Percentiles rank a stretch among this genome's conserved stretches.
Conservation (phyloP, 2,888 invertebrate genomes). For the Sepiola atlantica region DNA sequence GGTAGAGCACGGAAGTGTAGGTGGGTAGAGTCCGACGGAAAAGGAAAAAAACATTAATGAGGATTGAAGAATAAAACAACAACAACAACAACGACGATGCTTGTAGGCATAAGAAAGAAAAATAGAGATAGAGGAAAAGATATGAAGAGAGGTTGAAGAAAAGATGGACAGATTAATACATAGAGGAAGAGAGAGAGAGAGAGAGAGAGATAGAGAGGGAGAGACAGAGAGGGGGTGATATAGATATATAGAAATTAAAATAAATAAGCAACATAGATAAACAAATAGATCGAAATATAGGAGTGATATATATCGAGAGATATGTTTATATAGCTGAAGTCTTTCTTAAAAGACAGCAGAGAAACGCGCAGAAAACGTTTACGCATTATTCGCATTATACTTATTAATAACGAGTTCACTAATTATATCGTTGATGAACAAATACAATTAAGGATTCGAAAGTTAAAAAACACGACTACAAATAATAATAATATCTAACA, state of each 20-base stretch:
- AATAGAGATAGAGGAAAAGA: not conserved
- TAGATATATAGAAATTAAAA: not conserved
- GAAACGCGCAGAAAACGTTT: too few relatives aligned
- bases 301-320: too few relatives aligned
- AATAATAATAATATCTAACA: too few relatives aligned
- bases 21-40: not conserved
- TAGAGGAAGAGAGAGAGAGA: not conserved
- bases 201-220: not conserved
- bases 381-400: too few relatives aligned
- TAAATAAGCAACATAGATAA: not conserved
- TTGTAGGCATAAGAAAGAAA: not conserved
- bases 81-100: not conserved
- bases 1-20: not conserved
- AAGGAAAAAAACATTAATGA: not conserved
- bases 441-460: too few relatives aligned
- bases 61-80: not conserved
- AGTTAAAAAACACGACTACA: too few relatives aligned
- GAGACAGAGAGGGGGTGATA: not conserved
- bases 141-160: rapidly evolving
- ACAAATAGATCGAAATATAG: not conserved
- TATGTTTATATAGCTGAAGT: too few relatives aligned
- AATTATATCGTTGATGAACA: too few relatives aligned
- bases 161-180: not conserved
- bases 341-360: too few relatives aligned
- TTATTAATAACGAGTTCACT: too few relatives aligned